Base-by-base conservation (phyloP, 1,140 invertebrate genomes). In the Drosophila jambulina region DNA sequence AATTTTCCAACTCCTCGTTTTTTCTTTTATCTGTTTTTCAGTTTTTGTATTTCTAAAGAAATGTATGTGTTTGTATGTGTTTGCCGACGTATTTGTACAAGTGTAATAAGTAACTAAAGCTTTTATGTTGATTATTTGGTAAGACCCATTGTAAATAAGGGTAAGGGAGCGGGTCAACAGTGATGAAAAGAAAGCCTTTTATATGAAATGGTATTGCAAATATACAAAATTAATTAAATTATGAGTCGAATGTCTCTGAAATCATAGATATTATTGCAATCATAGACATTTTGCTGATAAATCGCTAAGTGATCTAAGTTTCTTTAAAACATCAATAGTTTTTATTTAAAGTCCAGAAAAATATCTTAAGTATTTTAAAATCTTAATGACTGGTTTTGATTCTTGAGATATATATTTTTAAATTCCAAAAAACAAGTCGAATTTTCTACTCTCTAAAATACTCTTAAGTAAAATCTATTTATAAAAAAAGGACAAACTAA, bases 61-160 rank as follows among this genome's bases (percentile, higher is more conserved):
- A 58, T 54, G 21, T 58, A 8, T 23, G 34, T 23, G 9, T 25
- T 9, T 34, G 27, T 23, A 21, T 23, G 23, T 46, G n/a, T 45
- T n/a, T 49, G 70, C 29, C 43, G 67, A 69, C 19, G 59, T 45
- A 54, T 71, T 69, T 69, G 63, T 57, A 40, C 51, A 72, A 72
- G 53, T 71, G 58, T 84, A 88, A 84, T 88, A 90, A 90, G 84
- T 80, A 81, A 88, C 59, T 75, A 64, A 90, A 88, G 81, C 85
- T 88, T 90, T 88, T 88, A 88, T 88, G 85, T 90, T 88, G 85
- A 88, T 88, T 88, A 88, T 90, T 82, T 85, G 76, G 84, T 78
- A 84, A 78, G 72, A 69, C 80, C 65, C 65, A 69, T 75, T 88
- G 84, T 87, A 75, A 75, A 80, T 68, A 80, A 36, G 56, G 56